phyloP scores from a whole-genome alignment of 1,140 invertebrate genomes.

The Limonius californicus region DNA sequence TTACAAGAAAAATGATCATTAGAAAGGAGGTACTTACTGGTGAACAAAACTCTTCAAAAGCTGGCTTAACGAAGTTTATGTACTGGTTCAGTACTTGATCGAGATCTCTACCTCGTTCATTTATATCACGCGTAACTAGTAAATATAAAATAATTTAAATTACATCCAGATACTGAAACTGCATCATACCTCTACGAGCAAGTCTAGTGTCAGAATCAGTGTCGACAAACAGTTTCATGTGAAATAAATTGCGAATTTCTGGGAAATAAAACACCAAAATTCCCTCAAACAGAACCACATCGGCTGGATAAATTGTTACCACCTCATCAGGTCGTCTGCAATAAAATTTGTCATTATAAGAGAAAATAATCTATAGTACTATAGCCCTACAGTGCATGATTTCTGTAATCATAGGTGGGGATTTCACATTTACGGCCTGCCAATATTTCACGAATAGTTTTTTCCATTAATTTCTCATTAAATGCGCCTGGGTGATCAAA shows the following conservation, averaged over 20 bases:
- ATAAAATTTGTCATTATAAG: no score
- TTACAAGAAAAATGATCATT: no score
- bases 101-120: constrained; percentile 88
- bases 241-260: constrained; percentile 90
- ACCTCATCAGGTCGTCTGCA: constrained; percentile 65
- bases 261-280: constrained; percentile 98
- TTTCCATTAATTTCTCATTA: constrained; percentile 78
- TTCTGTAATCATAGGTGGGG: constrained; percentile 87
- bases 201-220: constrained; percentile 97
- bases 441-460: constrained; percentile 76
- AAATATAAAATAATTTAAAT: constrained; percentile 8
- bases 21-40: constrained; percentile 72
- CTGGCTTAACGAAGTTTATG: constrained; percentile 96
- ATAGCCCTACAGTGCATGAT: constrained; percentile 69
- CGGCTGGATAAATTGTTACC: constrained; percentile 90
- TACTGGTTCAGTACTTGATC: constrained; percentile 95
- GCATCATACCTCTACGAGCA: constrained; percentile 77
- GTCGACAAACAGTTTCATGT: constrained; percentile 99
- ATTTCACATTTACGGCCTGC: constrained; percentile 82
- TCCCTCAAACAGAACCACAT: constrained; percentile 97
- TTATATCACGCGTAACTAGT: constrained; percentile 88
- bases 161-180: constrained; percentile 15
- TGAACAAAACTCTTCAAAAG: constrained; percentile 98
- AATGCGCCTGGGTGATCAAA: constrained; percentile 98
- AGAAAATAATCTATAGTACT: not conserved